phyloP scores from a whole-genome alignment of 2,113 vertebrate species.

The Elachura formosa region DNA sequence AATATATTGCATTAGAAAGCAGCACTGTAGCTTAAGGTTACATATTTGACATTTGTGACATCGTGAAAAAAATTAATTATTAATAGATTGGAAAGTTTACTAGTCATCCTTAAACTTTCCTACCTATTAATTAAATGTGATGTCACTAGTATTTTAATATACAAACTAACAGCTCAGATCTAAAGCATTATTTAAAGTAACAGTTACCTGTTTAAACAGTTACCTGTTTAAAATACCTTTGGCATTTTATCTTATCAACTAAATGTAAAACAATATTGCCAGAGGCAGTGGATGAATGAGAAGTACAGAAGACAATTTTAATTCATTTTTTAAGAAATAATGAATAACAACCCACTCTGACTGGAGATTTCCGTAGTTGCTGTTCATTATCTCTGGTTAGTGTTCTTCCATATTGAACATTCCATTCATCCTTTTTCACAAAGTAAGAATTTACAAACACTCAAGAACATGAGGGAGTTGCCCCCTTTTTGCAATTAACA shows the following conservation, averaged over 20 bases:
- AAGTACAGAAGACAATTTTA: neutral
- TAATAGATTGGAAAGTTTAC: neutral
- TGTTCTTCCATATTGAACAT: neutral
- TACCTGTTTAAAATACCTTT: neutral
- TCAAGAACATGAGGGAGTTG: neutral
- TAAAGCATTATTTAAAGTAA: neutral
- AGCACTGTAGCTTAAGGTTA: constrained; percentile 45
- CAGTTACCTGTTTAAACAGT: neutral
- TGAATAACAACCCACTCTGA: neutral
- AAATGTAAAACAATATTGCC: neutral
- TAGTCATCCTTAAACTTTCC: neutral
- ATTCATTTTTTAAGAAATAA: neutral
- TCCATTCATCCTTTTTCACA: neutral
- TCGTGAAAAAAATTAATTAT: neutral
- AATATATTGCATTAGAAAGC: constrained; percentile 53
- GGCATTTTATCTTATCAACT: neutral
- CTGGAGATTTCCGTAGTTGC: neutral
- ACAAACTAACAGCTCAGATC: neutral
- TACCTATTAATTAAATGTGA: neutral
- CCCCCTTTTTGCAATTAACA: neutral
- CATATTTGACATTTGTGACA: constrained; percentile 21
- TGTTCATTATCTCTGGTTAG: neutral
- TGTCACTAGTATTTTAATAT: neutral
- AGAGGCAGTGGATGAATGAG: neutral
- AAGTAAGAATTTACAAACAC: neutral